Evolutionary conservation across 2,797 vertebrate species (phyloP), one percentile per base, ranked within the genome.

Genomic region (Euthynnus affinis): DNA sequence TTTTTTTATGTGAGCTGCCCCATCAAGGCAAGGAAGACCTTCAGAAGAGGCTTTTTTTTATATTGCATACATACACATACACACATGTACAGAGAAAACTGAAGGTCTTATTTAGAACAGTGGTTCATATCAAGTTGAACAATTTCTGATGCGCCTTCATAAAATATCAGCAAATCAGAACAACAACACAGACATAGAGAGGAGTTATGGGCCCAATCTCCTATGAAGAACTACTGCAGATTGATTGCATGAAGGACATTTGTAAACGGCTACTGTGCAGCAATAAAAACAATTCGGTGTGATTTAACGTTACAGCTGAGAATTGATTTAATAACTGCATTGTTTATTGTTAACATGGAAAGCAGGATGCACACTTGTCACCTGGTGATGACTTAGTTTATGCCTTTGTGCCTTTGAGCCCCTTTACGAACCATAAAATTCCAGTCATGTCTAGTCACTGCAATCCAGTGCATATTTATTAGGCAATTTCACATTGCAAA

Each of bases 391-490:
- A 74, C 73, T 82, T 80, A 76, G 85, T 78, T 74, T 29, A 69
- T 64, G 79, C 61, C 62, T 81, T 18, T 60, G 64, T 74, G 82
- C 65, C 42, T 58, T 56, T 12, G 27, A 60, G 65, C 18, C n/a
- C 51, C 61, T 58, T 76, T 72, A 74, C 40, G 12, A 79, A 61
- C 63, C 69, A 70, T 86, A 83, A 87, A 80, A 91, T 80, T 78
- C 81, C 71, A 82, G 84, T 79, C 80, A 77, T 73, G 87, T 63
- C 56, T 37, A 22, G 59, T 81, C 57, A 49, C 70, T 25, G 79
- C 55, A 7, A 72, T 68, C 63, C 60, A 34, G 53, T 0, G 77
- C 73, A 87, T 90, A 88, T 91, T 92, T 90, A 91, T 91, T 74
- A 86, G 82, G 57, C 80, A 88, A 87, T 91, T 91, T 89, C 83